Conservation (phyloP, 2,113 vertebrate genomes). For the Elephantulus edwardii region DNA sequence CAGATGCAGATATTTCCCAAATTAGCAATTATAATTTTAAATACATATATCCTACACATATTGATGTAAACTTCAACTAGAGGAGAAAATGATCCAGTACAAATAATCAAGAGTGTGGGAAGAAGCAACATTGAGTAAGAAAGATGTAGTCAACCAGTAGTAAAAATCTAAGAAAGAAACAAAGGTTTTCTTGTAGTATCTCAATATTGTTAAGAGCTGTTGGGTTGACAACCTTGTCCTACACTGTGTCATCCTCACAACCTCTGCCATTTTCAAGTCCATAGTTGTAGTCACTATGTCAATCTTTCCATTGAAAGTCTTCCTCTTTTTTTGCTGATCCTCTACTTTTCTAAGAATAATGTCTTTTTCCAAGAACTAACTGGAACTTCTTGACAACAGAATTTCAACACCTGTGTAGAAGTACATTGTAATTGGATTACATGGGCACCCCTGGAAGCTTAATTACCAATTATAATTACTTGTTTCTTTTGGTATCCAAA, state of each 20-base stretch:
- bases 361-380: no score
- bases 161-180: neutral
- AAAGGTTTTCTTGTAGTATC: rapidly evolving
- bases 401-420: neutral
- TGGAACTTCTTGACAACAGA: no score
- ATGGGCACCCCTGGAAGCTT: neutral
- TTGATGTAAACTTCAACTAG: neutral
- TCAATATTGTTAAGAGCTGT: no score
- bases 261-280: no score
- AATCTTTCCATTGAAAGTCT: no score
- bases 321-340: no score
- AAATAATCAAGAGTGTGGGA: neutral
- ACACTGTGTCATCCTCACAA: no score
- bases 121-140: neutral
- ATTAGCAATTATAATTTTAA: neutral
- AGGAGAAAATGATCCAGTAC: neutral
- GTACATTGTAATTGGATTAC: neutral
- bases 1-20: neutral
- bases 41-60: neutral
- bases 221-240: no score
- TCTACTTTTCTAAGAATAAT: no score
- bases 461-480: neutral
- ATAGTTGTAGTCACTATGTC: no score
- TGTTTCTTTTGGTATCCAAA: slow-evolving; percentile 3
- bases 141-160: neutral